A percentile compares a stretch with the other conserved stretches of the same genome.
Evolutionary conservation across 2,113 vertebrate genomes (phyloP).

Genomic region (Cryptoleucopteryx plumbea): DNA sequence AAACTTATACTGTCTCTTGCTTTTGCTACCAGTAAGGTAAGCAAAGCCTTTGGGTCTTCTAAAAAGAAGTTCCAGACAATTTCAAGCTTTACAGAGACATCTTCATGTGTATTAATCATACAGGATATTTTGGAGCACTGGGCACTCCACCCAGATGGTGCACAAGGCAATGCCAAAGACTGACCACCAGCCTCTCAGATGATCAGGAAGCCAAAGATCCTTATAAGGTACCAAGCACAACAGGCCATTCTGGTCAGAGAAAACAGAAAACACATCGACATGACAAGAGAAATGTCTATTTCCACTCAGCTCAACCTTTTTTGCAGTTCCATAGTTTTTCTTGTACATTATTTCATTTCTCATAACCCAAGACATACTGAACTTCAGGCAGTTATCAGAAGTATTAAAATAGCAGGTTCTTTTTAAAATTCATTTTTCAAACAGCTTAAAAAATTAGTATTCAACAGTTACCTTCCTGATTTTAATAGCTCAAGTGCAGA

Average conservation of each 20-base stretch:
- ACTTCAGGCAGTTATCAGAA: background rate
- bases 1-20: background rate
- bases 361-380: constrained; percentile 1
- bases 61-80: background rate
- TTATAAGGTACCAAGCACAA: background rate
- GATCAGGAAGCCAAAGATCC: background rate
- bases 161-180: background rate
- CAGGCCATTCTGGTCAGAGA: background rate
- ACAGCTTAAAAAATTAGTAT: constrained; percentile 2
- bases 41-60: background rate
- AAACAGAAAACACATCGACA: background rate
- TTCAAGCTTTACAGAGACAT: background rate
- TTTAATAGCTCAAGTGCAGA: constrained; percentile 25
- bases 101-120: background rate
- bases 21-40: background rate
- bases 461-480: constrained; percentile 21
- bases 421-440: constrained; percentile 43
- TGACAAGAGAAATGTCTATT: background rate
- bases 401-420: constrained; percentile 37
- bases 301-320: background rate
- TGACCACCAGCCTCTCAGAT: background rate
- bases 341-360: background rate
- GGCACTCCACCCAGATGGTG: background rate
- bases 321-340: background rate
- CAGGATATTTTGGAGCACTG: background rate